Base-by-base conservation (phyloP, 2,888 invertebrate species). In the Bruchidius siliquastri region DNA sequence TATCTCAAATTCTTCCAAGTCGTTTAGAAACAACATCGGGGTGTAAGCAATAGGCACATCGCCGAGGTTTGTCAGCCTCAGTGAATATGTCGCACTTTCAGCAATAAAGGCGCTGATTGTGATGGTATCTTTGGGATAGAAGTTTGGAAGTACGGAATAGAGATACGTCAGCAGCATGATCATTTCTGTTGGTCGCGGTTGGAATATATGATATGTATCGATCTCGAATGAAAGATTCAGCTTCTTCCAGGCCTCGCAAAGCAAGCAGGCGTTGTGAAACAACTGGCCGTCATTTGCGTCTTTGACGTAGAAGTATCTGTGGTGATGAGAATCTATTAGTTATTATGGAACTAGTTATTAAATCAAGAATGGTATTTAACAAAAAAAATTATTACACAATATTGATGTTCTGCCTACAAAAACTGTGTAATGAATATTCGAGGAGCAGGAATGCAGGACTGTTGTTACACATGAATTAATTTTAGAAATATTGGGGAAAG, bases 101-200 rank as follows among this genome's bases (percentile, higher is more conserved):
- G 89, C 84, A 21, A 90, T 83, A 18, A 88, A 87, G 20, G 89
- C 88, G 73, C 85, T 84, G 72, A 90, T 88, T 66, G 83, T 77
- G 13, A 90, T 82, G 0, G 81, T 82, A 75, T 88, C 87, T 81
- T 84, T 87, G 0, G 88, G 87, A 71, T 84, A 86, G 73, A 87
- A 89, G 83, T 88, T 88, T 1, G 91, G 91, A 66, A 92, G 82
- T 6, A 87, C 85, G 6, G 89, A 86, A 79, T 89, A 91, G 22
- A 92, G 84, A 74, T 86, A 86, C 3, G 79, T 84, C 0, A 89
- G 87, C 70, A 91, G 83, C 85, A 92, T 89, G 88, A 91, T 90
- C 77, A 90, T 88, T 68, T 91, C 83, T 22, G 90, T 82, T 76
- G 86, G 86, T 82, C 89, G 90, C 0, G 90, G 89, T 22, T 87